phyloP scores from a whole-genome alignment of 1,140 invertebrate species.

The Zelostemma sp. region DNA sequence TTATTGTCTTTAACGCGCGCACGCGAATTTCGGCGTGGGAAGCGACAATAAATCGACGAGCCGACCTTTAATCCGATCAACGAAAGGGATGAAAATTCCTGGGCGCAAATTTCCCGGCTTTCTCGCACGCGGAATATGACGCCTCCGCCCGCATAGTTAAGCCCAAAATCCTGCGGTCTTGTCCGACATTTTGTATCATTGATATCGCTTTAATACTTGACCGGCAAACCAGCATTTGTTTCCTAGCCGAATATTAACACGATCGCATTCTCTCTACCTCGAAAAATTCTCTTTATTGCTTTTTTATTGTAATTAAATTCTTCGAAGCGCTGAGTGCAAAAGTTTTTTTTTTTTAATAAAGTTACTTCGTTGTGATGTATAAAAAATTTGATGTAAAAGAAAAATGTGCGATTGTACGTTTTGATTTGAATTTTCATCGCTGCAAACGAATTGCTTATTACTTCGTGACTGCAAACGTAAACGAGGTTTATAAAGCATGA shows the following conservation, averaged over 20 bases:
- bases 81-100: slow-evolving; percentile 51
- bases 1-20: slow-evolving; percentile 44
- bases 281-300: slow-evolving; percentile 11
- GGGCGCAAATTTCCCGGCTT: slow-evolving; percentile 46
- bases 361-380: too few relatives aligned
- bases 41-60: slow-evolving; percentile 50
- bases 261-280: slow-evolving; percentile 4
- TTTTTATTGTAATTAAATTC: background rate
- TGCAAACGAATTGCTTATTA: slow-evolving; percentile 35
- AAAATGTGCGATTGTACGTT: slow-evolving; percentile 13
- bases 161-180: slow-evolving; percentile 45
- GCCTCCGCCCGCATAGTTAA: slow-evolving; percentile 45
- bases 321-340: background rate
- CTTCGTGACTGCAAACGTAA: slow-evolving; percentile 8
- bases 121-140: slow-evolving; percentile 44
- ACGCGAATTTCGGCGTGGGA: slow-evolving; percentile 41
- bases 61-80: slow-evolving; percentile 51
- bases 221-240: slow-evolving; percentile 19
- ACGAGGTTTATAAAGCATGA: slow-evolving; percentile 22
- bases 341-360: too few relatives aligned
- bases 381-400: too few relatives aligned
- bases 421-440: slow-evolving; percentile 19
- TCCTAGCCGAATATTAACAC: slow-evolving; percentile 9
- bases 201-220: slow-evolving; percentile 42
- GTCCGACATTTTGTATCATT: slow-evolving; percentile 48